Conservation (phyloP, 2,888 invertebrate genomes). For the Molorchus minor region DNA sequence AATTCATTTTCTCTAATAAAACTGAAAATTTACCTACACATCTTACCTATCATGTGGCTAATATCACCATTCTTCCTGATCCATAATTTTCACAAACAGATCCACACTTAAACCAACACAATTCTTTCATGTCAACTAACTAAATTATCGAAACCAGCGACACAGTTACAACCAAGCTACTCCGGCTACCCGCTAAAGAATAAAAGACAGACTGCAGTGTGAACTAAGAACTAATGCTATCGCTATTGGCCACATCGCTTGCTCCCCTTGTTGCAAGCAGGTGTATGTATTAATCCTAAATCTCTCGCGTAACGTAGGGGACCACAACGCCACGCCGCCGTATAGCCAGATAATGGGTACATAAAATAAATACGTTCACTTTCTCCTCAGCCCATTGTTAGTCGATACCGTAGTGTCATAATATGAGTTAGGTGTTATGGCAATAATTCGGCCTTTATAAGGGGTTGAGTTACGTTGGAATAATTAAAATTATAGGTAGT, state of each 20-base stretch:
- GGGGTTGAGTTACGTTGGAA: background rate
- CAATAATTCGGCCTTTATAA: conserved; percentile 5
- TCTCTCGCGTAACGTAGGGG: conserved; percentile 32
- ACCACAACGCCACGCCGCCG: conserved; percentile 19
- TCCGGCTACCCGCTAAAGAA: conserved; percentile 13
- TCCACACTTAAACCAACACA: background rate
- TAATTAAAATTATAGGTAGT: background rate
- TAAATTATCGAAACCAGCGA: background rate
- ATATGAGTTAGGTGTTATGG: conserved; percentile 12
- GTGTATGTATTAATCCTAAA: conserved; percentile 43
- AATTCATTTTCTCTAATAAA: no score
- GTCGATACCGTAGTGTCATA: conserved; percentile 2
- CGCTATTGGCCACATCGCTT: conserved; percentile 55
- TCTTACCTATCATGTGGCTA: no score
- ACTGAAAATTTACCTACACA: no score
- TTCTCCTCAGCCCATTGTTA: conserved; percentile 15
- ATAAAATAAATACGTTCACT: conserved; percentile 10
- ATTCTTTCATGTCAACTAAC: background rate
- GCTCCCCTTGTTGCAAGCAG: conserved; percentile 55
- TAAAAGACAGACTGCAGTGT: conserved; percentile 16
- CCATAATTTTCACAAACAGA: background rate
- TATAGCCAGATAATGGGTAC: conserved; percentile 4
- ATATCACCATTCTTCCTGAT: no score
- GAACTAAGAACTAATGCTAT: no score
- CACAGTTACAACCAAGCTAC: background rate